phyloP scores from a whole-genome alignment of 2,113 vertebrate species.

The Riparia riparia region DNA sequence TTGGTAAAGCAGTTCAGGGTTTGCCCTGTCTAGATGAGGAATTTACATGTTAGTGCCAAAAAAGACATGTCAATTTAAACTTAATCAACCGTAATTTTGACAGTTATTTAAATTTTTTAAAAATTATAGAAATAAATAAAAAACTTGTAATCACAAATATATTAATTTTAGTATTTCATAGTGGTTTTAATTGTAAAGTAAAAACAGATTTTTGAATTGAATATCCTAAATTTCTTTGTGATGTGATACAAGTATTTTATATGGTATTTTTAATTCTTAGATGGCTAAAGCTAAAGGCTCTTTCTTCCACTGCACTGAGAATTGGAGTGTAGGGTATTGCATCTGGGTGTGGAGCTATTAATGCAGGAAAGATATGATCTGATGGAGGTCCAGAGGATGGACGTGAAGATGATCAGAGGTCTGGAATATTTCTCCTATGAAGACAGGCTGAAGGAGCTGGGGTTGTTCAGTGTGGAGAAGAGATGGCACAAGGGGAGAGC shows the following conservation, averaged over 20 bases:
- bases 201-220: neutral
- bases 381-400: neutral
- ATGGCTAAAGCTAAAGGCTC: neutral
- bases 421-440: neutral
- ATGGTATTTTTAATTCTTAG: neutral
- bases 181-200: neutral
- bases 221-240: neutral
- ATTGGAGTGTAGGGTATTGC: neutral
- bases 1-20: neutral
- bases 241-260: neutral
- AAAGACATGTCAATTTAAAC: neutral
- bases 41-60: neutral
- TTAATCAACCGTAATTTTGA: neutral
- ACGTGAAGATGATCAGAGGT: neutral
- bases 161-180: neutral
- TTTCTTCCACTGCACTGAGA: neutral
- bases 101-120: neutral
- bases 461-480: neutral
- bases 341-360: neutral
- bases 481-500: neutral
- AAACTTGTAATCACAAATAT: neutral
- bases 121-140: neutral
- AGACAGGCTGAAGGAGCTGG: neutral
- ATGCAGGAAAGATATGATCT: neutral
- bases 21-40: neutral